A percentile compares a stretch with the other conserved stretches of the same genome.
Conservation (phyloP, 2,797 vertebrate species). For the Pseudotriccus pelzelni region DNA sequence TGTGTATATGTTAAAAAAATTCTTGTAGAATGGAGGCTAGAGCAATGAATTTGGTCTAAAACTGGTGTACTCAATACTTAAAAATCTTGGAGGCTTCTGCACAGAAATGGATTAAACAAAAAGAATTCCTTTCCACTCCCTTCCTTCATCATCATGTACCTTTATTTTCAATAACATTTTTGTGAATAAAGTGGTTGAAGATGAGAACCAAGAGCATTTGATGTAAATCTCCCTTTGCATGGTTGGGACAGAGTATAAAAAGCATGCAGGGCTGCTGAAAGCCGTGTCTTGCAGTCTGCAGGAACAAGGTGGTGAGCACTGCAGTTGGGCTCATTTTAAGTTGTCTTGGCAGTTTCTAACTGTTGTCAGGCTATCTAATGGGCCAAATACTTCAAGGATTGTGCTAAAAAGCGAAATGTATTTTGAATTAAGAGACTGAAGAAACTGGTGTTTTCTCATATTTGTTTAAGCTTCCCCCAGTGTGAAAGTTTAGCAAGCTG, state of each 20-base stretch:
- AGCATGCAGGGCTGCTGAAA: neutral
- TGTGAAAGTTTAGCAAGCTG: neutral
- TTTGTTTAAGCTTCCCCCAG: neutral
- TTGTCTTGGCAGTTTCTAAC: neutral
- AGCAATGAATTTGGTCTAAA: neutral
- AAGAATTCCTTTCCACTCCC: neutral
- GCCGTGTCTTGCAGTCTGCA: fast-evolving
- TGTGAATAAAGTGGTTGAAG: neutral
- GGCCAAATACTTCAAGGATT: neutral
- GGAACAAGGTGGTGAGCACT: fast-evolving
- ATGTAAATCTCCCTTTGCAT: neutral
- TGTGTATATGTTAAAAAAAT: neutral
- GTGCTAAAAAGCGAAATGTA: neutral
- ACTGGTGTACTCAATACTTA: neutral
- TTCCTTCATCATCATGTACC: neutral
- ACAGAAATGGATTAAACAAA: neutral
- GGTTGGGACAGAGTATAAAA: neutral
- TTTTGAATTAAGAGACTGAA: neutral
- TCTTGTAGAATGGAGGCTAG: neutral
- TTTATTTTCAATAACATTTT: neutral
- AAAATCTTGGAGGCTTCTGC: neutral
- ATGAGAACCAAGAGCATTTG: neutral
- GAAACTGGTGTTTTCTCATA: neutral
- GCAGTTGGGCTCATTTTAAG: neutral
- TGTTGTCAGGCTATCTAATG: neutral